Conservation (phyloP, 1,140 invertebrate genomes). For the Yoshiicerus persimilis region DNA sequence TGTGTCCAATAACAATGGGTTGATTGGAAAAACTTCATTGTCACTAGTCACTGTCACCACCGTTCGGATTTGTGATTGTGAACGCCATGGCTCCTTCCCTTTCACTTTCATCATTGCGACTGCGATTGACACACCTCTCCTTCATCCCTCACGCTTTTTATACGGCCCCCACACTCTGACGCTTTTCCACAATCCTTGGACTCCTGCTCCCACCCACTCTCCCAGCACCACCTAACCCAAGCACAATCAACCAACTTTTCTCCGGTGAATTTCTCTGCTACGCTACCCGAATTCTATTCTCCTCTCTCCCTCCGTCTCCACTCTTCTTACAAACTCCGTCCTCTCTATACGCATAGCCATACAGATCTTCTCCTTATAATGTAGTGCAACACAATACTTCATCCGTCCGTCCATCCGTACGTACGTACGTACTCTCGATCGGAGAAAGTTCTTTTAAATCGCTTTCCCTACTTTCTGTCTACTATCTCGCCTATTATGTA, state of each 20-base stretch:
- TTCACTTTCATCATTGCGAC: slow-evolving; percentile 51
- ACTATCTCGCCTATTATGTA: not conserved
- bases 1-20: not conserved
- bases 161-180: slow-evolving; percentile 16
- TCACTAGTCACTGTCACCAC: slow-evolving; percentile 35
- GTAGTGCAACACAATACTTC: not conserved
- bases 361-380: not conserved
- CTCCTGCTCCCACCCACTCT: not conserved
- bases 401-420: not conserved
- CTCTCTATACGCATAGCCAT: not conserved
- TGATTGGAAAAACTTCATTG: slow-evolving; percentile 10
- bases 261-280: not conserved
- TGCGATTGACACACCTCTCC: slow-evolving; percentile 49
- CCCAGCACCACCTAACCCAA: not conserved
- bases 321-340: not conserved
- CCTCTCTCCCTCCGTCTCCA: not conserved
- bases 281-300: not conserved
- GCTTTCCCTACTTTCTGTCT: not conserved
- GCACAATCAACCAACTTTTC: not conserved
- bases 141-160: slow-evolving; percentile 31
- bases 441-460: not conserved
- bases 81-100: slow-evolving; percentile 49
- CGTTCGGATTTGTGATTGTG: slow-evolving; percentile 18
- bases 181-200: not conserved
- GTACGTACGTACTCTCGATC: too few species aligned